Evolutionary conservation across 2,888 invertebrate genomes (phyloP).

Genomic region (Lasioglossum zephyrum): DNA sequence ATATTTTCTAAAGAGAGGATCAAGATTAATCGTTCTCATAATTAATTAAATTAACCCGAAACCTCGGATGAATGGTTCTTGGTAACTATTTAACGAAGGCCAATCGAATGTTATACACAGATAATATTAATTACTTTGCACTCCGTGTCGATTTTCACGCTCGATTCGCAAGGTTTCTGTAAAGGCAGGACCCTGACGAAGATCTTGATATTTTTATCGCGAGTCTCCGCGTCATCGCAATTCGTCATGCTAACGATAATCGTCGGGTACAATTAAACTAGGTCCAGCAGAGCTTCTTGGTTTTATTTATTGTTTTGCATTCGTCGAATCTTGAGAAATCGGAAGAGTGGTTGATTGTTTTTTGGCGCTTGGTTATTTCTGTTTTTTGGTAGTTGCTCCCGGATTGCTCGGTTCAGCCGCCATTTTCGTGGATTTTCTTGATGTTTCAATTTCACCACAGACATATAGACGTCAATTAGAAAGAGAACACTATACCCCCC

Average conservation of each 20-base stretch:
- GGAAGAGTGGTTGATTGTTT: too few relatives aligned
- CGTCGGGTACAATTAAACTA: neutral
- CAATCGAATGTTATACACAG: neutral
- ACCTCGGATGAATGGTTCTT: too few relatives aligned
- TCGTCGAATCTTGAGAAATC: constrained; percentile 12
- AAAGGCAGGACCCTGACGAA: constrained; percentile 71
- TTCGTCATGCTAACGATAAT: constrained; percentile 47
- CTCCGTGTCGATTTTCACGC: constrained; percentile 62
- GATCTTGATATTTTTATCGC: constrained; percentile 64
- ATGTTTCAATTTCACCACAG: neutral
- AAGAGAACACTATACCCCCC: too few relatives aligned
- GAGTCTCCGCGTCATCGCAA: constrained; percentile 29
- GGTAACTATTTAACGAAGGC: neutral
- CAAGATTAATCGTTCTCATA: neutral
- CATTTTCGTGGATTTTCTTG: constrained; percentile 6
- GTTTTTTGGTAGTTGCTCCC: constrained; percentile 16
- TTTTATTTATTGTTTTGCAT: neutral
- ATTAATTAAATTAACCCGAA: neutral
- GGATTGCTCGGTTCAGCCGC: neutral
- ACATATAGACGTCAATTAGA: too few relatives aligned
- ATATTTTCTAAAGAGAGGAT: constrained; percentile 74
- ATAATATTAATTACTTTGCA: constrained; percentile 59
- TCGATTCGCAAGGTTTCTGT: constrained; percentile 60
- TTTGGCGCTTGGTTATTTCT: constrained; percentile 18
- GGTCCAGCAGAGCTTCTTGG: neutral